Evolutionary conservation across 2,888 invertebrate species (phyloP), one percentile per base, ranked within the genome.

Genomic region (Anorthoa munda): DNA sequence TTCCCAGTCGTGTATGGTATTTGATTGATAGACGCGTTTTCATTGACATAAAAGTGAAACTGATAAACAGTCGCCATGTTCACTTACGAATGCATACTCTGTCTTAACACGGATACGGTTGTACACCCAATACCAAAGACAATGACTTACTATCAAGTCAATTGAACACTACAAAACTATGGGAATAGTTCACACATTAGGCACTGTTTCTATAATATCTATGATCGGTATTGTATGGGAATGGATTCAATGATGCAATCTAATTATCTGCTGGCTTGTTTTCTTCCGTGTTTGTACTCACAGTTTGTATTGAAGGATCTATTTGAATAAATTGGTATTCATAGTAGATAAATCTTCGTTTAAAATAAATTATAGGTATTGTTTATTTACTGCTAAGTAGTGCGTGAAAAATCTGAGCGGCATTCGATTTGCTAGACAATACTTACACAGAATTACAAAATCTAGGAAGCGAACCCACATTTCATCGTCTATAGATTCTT

Each of bases 141-240:
- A 81, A 86, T 75, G 77, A 56, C 51, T 72, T 77, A 77, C 67
- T 77, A 74, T 79, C 56, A 58, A 59, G 26, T 71, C 53, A 69
- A 83, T 77, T 67, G 77, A 71, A 67, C n/a, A 51, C 63, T 72
- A 85, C 77, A 56, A 69, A 65, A 73, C 76, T 82, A 86, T 87
- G 88, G 72, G 86, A 87, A 88, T 77, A 79, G 70, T 88, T 87
- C 88, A 77, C 88, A 86, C 84, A 86, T 76, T 83, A 82, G 70
- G 31, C 51, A 72, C 66, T 60, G 68, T 75, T 75, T 84, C 77
- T 77, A 76, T 84, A 86, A 73, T 84, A 84, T 85, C 80, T 86
- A 71, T 61, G 76, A 82, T 86, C 85, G 76, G 87, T 87, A 81
- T 81, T 78, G 82, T 83, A 79, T 86, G 86, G 71, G 86, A 86